These are phyloP conservation scores for Chaetodon trifasciatus DNA, from an alignment of 2,797 vertebrate species.

Conservation along the genomic window DNA sequence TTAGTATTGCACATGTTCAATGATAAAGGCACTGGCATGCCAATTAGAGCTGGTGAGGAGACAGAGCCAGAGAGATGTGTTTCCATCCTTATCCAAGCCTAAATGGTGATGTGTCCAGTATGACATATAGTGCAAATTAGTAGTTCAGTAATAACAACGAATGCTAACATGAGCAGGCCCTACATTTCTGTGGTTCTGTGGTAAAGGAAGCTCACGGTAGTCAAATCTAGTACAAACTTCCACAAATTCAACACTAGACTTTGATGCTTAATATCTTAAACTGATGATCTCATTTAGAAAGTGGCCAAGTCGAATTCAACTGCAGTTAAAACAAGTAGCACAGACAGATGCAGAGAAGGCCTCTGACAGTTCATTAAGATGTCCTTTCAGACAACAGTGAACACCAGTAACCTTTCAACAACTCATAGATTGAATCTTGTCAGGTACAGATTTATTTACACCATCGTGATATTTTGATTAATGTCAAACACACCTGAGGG, in stretches of 20 bases:
- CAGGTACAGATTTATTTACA: constrained; percentile 19
- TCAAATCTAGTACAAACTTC: background rate
- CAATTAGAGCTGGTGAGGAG: too few species aligned
- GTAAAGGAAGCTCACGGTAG: background rate
- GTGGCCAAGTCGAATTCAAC: background rate
- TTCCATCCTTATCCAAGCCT: too few species aligned
- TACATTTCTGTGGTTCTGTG: background rate
- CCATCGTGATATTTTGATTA: constrained; percentile 34
- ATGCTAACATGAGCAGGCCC: too few species aligned
- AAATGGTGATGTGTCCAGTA: too few species aligned
- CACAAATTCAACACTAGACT: background rate
- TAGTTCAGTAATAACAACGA: too few species aligned
- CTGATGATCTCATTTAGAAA: background rate
- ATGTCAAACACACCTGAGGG: constrained; percentile 30
- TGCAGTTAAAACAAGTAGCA: background rate
- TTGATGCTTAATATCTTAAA: background rate
- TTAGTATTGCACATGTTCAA: too few species aligned
- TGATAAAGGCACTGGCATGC: too few species aligned
- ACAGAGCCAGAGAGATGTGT: too few species aligned
- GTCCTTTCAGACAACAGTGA: constrained; percentile 19
- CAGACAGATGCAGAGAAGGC: constrained; percentile 1
- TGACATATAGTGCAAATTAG: too few species aligned
- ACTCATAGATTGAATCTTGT: constrained; percentile 19
- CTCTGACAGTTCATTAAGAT: constrained; percentile 44
- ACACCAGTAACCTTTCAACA: constrained; percentile 14